phyloP scores from a whole-genome alignment of 2,113 vertebrate genomes.

The Aldabrachelys gigantea region DNA sequence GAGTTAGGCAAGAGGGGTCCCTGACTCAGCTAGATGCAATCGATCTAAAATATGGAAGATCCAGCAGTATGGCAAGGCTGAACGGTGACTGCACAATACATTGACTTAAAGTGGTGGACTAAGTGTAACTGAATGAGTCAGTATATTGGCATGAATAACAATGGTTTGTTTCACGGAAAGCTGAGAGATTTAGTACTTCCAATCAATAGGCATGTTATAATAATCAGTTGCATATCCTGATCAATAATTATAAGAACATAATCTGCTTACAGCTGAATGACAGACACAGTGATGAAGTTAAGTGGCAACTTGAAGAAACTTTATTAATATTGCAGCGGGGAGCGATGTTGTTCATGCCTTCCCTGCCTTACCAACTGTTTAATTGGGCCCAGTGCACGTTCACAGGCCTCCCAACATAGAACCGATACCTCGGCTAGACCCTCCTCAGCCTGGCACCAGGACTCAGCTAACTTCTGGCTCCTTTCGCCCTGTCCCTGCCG shows the following conservation, averaged over 20 bases:
- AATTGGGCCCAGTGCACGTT: background rate
- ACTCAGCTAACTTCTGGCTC: background rate
- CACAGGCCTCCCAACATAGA: background rate
- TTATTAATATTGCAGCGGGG: background rate
- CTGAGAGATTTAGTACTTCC: background rate
- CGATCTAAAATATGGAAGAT: accelerated
- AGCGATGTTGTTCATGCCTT: background rate
- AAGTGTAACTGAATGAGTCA: accelerated
- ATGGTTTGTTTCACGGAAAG: background rate
- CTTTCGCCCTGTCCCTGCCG: too few species aligned
- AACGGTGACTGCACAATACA: accelerated
- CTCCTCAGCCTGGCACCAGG: background rate
- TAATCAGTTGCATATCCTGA: background rate
- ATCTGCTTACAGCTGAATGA: too few species aligned
- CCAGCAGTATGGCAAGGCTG: accelerated
- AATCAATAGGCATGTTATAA: accelerated
- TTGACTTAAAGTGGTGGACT: background rate
- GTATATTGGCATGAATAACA: accelerated
- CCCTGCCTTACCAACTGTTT: background rate
- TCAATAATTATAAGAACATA: too few species aligned
- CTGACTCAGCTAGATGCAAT: background rate
- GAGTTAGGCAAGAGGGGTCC: background rate
- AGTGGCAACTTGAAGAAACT: background rate
- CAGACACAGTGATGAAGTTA: accelerated
- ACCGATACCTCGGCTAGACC: background rate